Conservation (phyloP, 2,797 vertebrate species). For the Ctenochaetus hawaiiensis region DNA sequence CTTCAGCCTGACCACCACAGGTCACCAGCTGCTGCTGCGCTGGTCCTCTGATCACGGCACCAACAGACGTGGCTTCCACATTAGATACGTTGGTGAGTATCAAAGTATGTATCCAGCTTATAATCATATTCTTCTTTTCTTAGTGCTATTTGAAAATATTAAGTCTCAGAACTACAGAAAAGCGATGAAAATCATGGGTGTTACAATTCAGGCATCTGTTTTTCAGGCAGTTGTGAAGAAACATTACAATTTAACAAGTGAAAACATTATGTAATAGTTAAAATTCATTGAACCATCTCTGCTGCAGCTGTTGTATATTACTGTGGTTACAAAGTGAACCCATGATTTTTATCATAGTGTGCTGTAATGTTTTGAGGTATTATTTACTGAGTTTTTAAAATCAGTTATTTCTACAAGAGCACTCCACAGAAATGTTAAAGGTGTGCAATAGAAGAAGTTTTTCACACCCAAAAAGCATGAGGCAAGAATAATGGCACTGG, state of each 20-base stretch:
- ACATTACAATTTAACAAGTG: constrained; percentile 23
- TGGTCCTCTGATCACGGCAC: constrained; percentile 99
- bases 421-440: constrained; percentile 25
- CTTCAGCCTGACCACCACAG: constrained; percentile 93
- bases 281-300: constrained; percentile 20
- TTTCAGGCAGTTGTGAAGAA: neutral
- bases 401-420: constrained; percentile 35
- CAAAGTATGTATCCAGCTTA: constrained; percentile 89
- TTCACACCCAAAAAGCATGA: constrained; percentile 34
- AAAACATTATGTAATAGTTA: neutral
- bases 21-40: constrained; percentile 94
- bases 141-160: constrained; percentile 40
- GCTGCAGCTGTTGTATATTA: constrained; percentile 18
- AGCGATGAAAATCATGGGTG: constrained; percentile 64
- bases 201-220: neutral
- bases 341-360: constrained; percentile 68
- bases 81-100: constrained; percentile 98
- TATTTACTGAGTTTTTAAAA: constrained; percentile 42
- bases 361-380: constrained; percentile 22
- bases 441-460: constrained; percentile 33
- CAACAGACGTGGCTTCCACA: constrained; percentile 95
- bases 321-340: constrained; percentile 34
- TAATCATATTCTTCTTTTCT: constrained; percentile 69
- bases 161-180: constrained; percentile 24
- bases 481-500: constrained; percentile 38